Percentiles rank a stretch among this genome's conserved stretches.
Conservation (phyloP, 1,140 invertebrate species). For the Eupeodes corollae region DNA sequence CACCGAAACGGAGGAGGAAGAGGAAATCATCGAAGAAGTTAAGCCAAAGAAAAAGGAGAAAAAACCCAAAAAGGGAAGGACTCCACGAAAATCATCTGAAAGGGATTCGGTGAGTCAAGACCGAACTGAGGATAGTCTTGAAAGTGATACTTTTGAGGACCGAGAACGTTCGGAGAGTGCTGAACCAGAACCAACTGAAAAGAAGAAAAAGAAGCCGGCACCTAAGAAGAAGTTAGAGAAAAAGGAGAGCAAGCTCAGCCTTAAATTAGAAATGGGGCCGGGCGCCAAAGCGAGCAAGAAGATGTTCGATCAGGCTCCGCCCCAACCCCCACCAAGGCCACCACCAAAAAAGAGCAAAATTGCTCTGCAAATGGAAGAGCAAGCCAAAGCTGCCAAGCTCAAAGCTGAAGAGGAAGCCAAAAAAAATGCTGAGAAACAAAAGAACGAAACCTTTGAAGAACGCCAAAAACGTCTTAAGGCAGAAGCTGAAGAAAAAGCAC, state of each 20-base stretch:
- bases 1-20: constrained; percentile 21
- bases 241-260: constrained; percentile 33
- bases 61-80: constrained; percentile 22
- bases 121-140: constrained; percentile 1
- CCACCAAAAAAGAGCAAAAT: constrained; percentile 36
- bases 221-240: constrained; percentile 32
- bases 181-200: constrained; percentile 21
- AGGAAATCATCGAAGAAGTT: constrained; percentile 19
- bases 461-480: constrained; percentile 28
- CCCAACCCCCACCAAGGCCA: constrained; percentile 20
- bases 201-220: constrained; percentile 32
- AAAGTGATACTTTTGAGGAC: constrained; percentile 30
- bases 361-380: constrained; percentile 34
- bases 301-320: constrained; percentile 30
- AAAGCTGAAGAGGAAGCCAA: constrained; percentile 28
- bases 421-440: constrained; percentile 24
- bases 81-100: constrained; percentile 23
- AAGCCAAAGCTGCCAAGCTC: constrained; percentile 28
- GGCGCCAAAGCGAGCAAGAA: constrained; percentile 34
- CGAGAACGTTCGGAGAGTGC: background rate
- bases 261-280: constrained; percentile 34
- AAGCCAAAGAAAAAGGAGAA: constrained; percentile 33
- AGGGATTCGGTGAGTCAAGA: constrained; percentile 17
- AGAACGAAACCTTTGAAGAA: constrained; percentile 32
- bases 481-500: constrained; percentile 29